phyloP scores from a whole-genome alignment of 2,888 invertebrate species.

The Drosophila nigricruria region DNA sequence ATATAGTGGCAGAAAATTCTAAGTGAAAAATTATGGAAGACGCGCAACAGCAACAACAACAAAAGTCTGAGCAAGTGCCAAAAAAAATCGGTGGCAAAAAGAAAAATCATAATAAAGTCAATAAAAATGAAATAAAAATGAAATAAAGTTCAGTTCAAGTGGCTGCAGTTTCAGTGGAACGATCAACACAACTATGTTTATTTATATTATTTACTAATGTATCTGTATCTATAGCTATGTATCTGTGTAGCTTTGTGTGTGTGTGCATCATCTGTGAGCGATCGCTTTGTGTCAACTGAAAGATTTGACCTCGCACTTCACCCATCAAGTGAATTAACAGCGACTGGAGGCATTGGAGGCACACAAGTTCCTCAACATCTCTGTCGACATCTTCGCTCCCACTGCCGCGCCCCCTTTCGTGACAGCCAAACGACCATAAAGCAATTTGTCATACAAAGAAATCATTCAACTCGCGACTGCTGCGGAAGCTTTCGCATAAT shows the following conservation, averaged over 20 bases:
- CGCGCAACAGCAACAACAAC: conserved; percentile 13
- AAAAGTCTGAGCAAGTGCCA: conserved; percentile 54
- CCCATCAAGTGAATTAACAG: conserved; percentile 78
- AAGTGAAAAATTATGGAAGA: conserved; percentile 55
- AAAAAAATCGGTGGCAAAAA: conserved; percentile 16
- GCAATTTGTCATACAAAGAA: conserved; percentile 78
- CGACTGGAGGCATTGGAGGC: neutral
- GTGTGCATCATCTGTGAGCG: conserved; percentile 33
- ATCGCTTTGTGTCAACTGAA: conserved; percentile 72
- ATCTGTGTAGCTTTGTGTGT: conserved; percentile 16
- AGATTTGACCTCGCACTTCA: conserved; percentile 83
- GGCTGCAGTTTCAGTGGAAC: conserved; percentile 25
- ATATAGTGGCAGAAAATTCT: conserved; percentile 21
- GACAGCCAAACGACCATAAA: neutral
- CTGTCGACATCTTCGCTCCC: neutral
- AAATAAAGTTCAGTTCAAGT: conserved; percentile 39
- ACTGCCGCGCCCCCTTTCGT: neutral
- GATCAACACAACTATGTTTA: conserved; percentile 43
- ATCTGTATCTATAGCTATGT: conserved; percentile 16
- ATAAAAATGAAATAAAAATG: conserved; percentile 32
- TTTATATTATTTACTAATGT: conserved; percentile 32
- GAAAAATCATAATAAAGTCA: conserved; percentile 22
- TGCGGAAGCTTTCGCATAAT: conserved; percentile 52
- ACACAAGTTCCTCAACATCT: conserved; percentile 37
- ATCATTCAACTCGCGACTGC: conserved; percentile 62